These are phyloP conservation scores for Hippocampus guttulatus DNA, from an alignment of 2,113 vertebrate species.

Conservation along the genomic window DNA sequence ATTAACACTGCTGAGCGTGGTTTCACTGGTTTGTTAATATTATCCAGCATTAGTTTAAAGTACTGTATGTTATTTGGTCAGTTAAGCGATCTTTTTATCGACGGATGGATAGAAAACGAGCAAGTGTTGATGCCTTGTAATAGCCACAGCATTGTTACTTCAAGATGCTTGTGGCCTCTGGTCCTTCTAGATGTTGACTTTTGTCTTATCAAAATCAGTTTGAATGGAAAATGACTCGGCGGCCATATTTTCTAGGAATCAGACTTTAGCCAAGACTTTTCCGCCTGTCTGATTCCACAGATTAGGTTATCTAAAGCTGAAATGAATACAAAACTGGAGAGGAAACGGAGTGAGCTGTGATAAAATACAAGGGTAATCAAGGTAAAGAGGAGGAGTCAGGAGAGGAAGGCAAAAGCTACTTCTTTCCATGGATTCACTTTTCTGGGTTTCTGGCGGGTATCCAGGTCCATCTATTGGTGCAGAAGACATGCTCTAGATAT, in stretches of 20 bases:
- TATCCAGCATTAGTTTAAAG: background rate
- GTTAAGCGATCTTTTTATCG: background rate
- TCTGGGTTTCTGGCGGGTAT: constrained; percentile 16
- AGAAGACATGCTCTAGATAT: constrained; percentile 19
- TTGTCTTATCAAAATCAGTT: constrained; percentile 12
- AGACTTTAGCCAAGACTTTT: constrained; percentile 11
- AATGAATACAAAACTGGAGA: constrained; percentile 15
- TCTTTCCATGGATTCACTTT: constrained; percentile 11
- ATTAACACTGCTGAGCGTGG: background rate
- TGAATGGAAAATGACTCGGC: constrained; percentile 8
- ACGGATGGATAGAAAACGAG: background rate
- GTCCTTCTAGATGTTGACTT: background rate
- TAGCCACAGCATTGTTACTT: background rate
- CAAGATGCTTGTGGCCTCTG: background rate
- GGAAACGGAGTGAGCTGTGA: constrained; percentile 17
- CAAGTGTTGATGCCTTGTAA: background rate
- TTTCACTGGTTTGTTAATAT: background rate
- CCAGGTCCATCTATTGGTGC: constrained; percentile 3
- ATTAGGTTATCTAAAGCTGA: constrained; percentile 9
- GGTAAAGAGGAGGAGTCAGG: constrained; percentile 9
- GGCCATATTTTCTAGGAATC: constrained; percentile 2
- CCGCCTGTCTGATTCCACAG: constrained; percentile 3
- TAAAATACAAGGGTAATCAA: constrained; percentile 36
- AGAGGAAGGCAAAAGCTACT: background rate
- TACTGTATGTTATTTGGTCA: background rate